Base-by-base conservation (phyloP, 2,797 vertebrate species). In the Momotus momota region DNA sequence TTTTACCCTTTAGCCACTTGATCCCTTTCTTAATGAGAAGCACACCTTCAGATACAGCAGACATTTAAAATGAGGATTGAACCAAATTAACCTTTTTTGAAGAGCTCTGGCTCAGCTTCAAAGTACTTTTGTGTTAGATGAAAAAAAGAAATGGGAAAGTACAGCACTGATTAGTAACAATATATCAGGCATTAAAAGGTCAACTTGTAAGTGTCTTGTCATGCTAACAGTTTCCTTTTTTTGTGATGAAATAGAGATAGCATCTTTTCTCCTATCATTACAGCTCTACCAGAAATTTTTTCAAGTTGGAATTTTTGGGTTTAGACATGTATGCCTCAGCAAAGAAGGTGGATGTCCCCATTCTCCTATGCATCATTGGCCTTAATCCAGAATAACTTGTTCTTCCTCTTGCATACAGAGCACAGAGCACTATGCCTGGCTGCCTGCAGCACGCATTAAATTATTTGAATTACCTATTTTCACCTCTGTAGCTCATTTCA, bases 81-180 rank as follows among this genome's bases (percentile, higher is more conserved):
- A 58, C 81, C 55, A 65, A 86, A 80, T 88, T 94, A 85, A 80
- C 80, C 58, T 95, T 95, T 85, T 74, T 92, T 80, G 45, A 51
- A 91, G 94, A 93, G 52, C 19, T 4, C 16, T 71, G 22, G 6
- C 20, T 96, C 66, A 82, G 79, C 90, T 92, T 38, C 52, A 73
- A 49, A 88, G 27, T 48, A 54, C 81, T 82, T 86, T 58, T 69
- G 18, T 65, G 55, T 88, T 67, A 38, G 75, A 57, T 46, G 35
- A 35, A 75, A 87, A 57, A 70, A 66, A 52, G 10, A 87, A 86
- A 55, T 41, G 14, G 55, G 71, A 48, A 81, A 64, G 17, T 61
- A 41, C 87, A 69, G 33, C 4, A 2, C 29, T 93, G 38, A 40
- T 90, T 91, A 88, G 55, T 91, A 74, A 43, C 57, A 74, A 33